Evolutionary conservation across 2,797 vertebrate species (phyloP).

Genomic region (Dromococcyx pavoninus): DNA sequence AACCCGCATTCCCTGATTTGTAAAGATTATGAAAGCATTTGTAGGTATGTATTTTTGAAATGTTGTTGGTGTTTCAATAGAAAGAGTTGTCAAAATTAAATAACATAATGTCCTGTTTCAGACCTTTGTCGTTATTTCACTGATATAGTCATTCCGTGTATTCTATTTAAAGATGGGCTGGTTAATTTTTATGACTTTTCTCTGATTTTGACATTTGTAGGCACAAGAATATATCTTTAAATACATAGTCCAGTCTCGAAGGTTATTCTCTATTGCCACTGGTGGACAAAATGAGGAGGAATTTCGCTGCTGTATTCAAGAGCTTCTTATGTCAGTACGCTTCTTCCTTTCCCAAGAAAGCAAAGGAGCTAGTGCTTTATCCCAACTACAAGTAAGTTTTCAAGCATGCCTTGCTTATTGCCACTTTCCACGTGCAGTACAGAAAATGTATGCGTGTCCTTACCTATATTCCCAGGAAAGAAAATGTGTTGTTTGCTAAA

Average conservation of each 20-base stretch:
- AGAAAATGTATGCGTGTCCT: not conserved
- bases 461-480: not conserved
- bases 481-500: not conserved
- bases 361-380: conserved; percentile 86
- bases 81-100: not conserved
- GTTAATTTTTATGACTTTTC: not conserved
- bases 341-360: conserved; percentile 97
- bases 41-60: not conserved
- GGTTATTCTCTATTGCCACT: conserved; percentile 92
- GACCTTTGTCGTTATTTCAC: not conserved
- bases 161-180: not conserved
- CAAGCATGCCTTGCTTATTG: not conserved
- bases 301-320: conserved; percentile 94
- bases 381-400: conserved; percentile 89
- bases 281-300: conserved; percentile 97
- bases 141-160: not conserved
- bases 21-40: not conserved
- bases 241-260: conserved; percentile 95
- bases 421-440: not conserved
- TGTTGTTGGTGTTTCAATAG: not conserved
- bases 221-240: conserved; percentile 99
- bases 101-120: not conserved
- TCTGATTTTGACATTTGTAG: conserved; percentile 71
- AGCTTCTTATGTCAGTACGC: conserved; percentile 96
- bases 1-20: not conserved